Evolutionary conservation across 2,888 invertebrate species (phyloP).

Genomic region (Onthophagus sagittarius): DNA sequence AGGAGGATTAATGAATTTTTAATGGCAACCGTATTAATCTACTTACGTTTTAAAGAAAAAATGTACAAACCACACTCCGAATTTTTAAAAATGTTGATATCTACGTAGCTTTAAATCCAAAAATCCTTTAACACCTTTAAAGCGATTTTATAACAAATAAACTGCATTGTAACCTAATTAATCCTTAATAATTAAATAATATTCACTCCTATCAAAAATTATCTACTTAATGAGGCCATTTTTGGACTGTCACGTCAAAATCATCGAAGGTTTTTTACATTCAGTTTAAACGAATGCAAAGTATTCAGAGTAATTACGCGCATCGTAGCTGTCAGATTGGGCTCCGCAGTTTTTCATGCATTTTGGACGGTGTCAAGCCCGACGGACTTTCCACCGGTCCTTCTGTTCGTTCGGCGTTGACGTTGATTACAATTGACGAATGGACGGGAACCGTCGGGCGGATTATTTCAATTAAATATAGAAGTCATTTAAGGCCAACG

Average conservation of each 20-base stretch:
- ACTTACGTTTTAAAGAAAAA: too few relatives aligned
- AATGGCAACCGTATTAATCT: too few relatives aligned
- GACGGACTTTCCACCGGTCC: neutral
- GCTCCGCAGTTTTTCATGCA: neutral
- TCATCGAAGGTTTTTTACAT: neutral
- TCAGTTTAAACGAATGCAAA: neutral
- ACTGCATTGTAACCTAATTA: too few relatives aligned
- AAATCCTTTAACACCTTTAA: too few relatives aligned
- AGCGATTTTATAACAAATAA: too few relatives aligned
- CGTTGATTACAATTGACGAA: neutral
- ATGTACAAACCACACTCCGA: too few relatives aligned
- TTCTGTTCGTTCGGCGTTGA: neutral
- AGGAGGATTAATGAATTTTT: too few relatives aligned
- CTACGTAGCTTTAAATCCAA: too few relatives aligned
- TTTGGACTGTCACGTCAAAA: neutral
- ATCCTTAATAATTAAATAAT: too few relatives aligned
- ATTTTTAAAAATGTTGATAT: too few relatives aligned
- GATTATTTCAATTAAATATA: conserved; percentile 11
- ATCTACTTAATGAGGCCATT: neutral
- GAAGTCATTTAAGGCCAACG: conserved; percentile 4
- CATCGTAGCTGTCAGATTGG: neutral
- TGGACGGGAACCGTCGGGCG: neutral
- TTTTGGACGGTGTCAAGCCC: neutral
- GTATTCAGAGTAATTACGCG: neutral
- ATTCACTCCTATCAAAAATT: too few relatives aligned